Percentiles rank a stretch among this genome's conserved stretches.
Conservation (phyloP, 1,140 invertebrate species). For the Drosophila busckii region DNA sequence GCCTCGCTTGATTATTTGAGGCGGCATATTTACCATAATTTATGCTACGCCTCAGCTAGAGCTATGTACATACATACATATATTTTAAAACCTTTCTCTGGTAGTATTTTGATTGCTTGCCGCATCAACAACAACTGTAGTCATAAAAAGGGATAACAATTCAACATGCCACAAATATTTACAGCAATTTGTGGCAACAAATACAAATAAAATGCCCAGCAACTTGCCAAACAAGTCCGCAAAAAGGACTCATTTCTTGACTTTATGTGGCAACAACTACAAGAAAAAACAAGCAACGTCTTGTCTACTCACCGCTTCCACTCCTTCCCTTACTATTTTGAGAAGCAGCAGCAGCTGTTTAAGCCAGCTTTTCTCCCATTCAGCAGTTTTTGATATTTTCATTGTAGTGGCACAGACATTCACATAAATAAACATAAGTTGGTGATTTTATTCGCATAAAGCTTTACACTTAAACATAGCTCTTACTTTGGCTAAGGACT, state of each 20-base stretch:
- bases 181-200: conserved; percentile 73
- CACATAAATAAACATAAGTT: conserved; percentile 74
- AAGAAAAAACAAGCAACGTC: conserved; percentile 36
- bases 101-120: conserved; percentile 22
- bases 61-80: too few relatives aligned
- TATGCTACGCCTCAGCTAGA: conserved; percentile 39
- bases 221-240: conserved; percentile 33
- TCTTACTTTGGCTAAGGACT: conserved; percentile 10
- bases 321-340: too few relatives aligned
- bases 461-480: conserved; percentile 2
- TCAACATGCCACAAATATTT: conserved; percentile 68
- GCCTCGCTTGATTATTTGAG: conserved; percentile 69
- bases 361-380: conserved; percentile 5
- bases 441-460: conserved; percentile 43
- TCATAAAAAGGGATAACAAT: conserved; percentile 47
- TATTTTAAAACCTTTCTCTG: conserved; percentile 29
- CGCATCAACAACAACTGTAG: conserved; percentile 20
- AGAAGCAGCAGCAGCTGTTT: conserved; percentile 55
- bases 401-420: conserved; percentile 64
- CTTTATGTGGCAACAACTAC: conserved; percentile 46
- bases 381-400: conserved; percentile 58
- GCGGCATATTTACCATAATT: conserved; percentile 65
- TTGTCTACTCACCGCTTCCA: too few relatives aligned
- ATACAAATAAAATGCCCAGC: conserved; percentile 61
- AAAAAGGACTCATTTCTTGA: conserved; percentile 65